A percentile compares a stretch with the other conserved stretches of the same genome.
These are phyloP conservation scores for Xiphorhynchus elegans DNA, from an alignment of 2,113 vertebrate genomes.

Conservation along the genomic window DNA sequence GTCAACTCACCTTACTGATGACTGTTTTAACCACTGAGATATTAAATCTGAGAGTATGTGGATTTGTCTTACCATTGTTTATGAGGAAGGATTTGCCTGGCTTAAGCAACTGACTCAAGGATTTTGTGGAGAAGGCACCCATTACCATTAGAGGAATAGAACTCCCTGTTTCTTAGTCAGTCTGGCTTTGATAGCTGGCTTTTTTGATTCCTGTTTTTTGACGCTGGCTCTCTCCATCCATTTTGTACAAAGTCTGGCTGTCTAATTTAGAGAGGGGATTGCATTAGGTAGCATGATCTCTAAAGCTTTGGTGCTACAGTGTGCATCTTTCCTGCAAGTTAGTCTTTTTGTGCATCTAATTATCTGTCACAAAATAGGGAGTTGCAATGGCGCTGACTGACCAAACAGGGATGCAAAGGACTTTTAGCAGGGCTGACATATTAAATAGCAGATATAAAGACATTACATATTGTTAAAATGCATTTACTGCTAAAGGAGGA, in stretches of 20 bases:
- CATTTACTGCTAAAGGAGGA: constrained; percentile 32
- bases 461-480: not conserved
- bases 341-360: not conserved
- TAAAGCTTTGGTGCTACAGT: not conserved
- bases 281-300: not conserved
- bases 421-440: not conserved
- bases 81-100: constrained; percentile 32
- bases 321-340: not conserved
- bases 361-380: not conserved
- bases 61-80: constrained; percentile 37
- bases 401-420: not conserved
- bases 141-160: not conserved
- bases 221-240: not conserved
- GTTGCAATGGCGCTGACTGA: fast-evolving
- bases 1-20: constrained; percentile 54
- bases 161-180: not conserved
- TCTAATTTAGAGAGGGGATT: not conserved
- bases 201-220: not conserved
- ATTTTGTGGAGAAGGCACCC: not conserved
- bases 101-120: constrained; percentile 31
- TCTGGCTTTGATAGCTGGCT: not conserved
- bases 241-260: not conserved
- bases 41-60: constrained; percentile 59
- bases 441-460: not conserved
- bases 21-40: constrained; percentile 61